A percentile compares a stretch with the other conserved stretches of the same genome.
These are phyloP conservation scores for Crocodylus rhombifer DNA, from an alignment of 2,797 vertebrate species.

Conservation along the genomic window DNA sequence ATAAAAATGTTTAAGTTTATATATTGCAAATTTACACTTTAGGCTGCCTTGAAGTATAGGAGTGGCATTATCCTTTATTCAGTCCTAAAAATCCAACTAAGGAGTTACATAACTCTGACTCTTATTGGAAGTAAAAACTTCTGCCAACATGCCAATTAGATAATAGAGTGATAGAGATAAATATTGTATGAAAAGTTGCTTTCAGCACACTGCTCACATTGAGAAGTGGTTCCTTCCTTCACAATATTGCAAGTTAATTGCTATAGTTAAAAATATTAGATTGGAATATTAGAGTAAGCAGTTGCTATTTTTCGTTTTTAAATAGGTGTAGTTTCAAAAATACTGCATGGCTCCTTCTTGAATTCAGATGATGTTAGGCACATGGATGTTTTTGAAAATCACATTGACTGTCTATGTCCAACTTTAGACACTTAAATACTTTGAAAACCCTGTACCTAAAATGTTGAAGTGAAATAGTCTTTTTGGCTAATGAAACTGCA, in stretches of 20 bases:
- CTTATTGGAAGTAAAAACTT: not conserved
- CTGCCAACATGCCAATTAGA: not conserved
- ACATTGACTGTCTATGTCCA: not conserved
- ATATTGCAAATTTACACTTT: not conserved
- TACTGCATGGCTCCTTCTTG: not conserved
- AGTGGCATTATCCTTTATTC: not conserved
- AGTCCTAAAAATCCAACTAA: not conserved
- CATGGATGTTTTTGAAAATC: not conserved
- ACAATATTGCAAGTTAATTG: not conserved
- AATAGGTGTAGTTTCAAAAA: not conserved
- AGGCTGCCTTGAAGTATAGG: not conserved
- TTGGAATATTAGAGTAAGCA: not conserved
- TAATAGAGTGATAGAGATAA: not conserved
- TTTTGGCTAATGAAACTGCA: not conserved
- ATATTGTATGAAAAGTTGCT: not conserved
- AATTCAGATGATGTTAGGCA: not conserved
- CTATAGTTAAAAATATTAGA: not conserved
- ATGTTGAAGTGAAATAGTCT: not conserved
- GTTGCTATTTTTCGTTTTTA: not conserved
- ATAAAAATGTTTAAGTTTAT: not conserved
- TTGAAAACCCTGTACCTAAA: not conserved
- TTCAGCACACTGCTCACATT: not conserved
- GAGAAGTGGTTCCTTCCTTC: rapidly evolving
- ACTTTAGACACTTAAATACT: not conserved
- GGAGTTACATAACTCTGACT: not conserved